Evolutionary conservation across 2,797 vertebrate species (phyloP).

Genomic region (Rachycentron canadum): DNA sequence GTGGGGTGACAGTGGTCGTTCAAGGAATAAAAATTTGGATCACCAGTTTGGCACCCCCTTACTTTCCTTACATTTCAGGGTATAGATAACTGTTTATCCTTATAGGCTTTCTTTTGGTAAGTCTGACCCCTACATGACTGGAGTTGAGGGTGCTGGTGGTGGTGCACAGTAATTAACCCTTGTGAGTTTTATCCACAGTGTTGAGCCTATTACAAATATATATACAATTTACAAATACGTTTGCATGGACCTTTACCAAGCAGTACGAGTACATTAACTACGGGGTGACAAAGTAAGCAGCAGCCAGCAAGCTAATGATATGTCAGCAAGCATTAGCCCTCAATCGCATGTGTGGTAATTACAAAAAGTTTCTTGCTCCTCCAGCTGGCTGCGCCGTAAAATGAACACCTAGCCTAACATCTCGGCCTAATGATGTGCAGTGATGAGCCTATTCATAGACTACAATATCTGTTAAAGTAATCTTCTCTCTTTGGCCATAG

Average conservation of each 20-base stretch:
- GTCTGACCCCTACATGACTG: neutral
- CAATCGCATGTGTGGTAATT: neutral
- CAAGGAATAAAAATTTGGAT: neutral
- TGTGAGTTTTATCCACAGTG: neutral
- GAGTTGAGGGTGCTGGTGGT: neutral
- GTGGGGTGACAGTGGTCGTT: neutral
- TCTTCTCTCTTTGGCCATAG: neutral
- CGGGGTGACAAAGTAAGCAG: neutral
- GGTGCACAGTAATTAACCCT: too few species aligned
- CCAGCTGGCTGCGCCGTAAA: neutral
- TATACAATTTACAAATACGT: too few species aligned
- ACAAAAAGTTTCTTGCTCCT: neutral
- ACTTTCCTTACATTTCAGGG: neutral
- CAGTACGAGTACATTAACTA: neutral
- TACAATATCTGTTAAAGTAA: neutral
- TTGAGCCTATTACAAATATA: too few species aligned
- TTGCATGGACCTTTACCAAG: neutral
- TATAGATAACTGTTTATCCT: neutral
- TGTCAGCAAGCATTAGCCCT: neutral
- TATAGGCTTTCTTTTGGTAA: neutral
- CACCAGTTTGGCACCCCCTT: neutral
- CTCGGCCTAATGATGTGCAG: neutral
- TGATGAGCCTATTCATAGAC: neutral
- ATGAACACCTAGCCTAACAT: neutral
- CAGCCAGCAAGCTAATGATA: neutral